Percentiles rank a stretch among this genome's conserved stretches.
These are phyloP conservation scores for Holotrichia oblita DNA, from an alignment of 1,140 invertebrate genomes.

Conservation along the genomic window DNA sequence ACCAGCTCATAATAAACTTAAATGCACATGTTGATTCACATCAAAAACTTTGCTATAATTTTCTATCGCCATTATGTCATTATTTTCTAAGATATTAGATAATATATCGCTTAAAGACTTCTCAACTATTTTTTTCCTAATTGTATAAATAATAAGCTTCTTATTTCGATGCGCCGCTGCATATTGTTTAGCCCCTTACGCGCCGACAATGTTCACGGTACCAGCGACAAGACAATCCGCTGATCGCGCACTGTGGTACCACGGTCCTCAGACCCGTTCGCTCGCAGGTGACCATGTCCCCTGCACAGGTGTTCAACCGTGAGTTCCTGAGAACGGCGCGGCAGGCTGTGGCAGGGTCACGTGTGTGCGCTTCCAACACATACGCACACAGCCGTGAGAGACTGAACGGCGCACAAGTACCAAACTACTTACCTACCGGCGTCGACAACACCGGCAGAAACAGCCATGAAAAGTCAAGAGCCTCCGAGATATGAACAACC, in stretches of 20 bases:
- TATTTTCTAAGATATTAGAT: too few species aligned
- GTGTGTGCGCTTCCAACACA: slow-evolving; percentile 1
- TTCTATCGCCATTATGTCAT: too few species aligned
- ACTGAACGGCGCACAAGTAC: slow-evolving; percentile 11
- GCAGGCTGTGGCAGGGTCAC: slow-evolving; percentile 14
- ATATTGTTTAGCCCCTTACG: neutral
- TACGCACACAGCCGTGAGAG: neutral
- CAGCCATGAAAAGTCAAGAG: slow-evolving; percentile 16
- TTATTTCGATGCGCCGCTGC: neutral
- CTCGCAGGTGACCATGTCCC: slow-evolving; percentile 5
- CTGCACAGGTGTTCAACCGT: slow-evolving; percentile 15
- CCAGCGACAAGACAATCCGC: neutral
- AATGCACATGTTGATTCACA: too few species aligned
- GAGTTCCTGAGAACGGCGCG: slow-evolving; percentile 9
- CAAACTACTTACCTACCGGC: slow-evolving; percentile 19
- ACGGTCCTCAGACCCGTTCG: neutral
- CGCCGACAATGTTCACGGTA: neutral
- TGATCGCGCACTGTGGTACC: neutral
- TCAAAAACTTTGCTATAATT: too few species aligned
- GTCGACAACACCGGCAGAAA: neutral
- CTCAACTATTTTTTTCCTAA: too few species aligned
- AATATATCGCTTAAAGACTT: too few species aligned
- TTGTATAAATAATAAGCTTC: too few species aligned
- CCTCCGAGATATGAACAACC: slow-evolving; percentile 19
- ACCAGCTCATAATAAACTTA: too few species aligned